Evolutionary conservation across 2,888 invertebrate genomes (phyloP).

Genomic region (Drosophila mayaguana): DNA sequence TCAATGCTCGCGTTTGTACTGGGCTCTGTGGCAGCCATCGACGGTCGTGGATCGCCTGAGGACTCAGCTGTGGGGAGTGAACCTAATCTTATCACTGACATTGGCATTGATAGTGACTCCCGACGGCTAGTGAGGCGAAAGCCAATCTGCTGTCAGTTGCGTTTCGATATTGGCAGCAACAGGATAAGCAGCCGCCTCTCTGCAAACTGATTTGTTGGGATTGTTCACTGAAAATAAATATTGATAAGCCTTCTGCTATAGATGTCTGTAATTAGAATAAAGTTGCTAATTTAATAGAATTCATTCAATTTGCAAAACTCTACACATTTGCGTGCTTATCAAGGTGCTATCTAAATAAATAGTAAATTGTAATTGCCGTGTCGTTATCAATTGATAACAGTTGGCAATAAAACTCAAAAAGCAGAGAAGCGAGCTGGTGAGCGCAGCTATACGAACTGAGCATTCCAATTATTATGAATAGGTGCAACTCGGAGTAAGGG

Average conservation of each 20-base stretch:
- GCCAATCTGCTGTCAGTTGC: background rate
- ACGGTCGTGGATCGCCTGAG: background rate
- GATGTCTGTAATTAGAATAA: too few relatives aligned
- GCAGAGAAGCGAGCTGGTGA: background rate
- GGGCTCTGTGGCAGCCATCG: background rate
- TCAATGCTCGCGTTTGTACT: conserved; percentile 24
- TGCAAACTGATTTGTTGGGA: background rate
- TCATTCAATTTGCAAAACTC: background rate
- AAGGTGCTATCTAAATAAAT: background rate
- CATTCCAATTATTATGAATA: background rate
- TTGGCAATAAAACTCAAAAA: too few relatives aligned
- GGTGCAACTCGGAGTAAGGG: background rate
- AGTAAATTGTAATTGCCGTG: background rate
- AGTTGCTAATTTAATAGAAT: background rate
- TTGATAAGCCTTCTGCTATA: background rate
- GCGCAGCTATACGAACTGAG: background rate
- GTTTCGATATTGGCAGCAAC: background rate
- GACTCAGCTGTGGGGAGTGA: background rate
- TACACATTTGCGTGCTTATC: background rate
- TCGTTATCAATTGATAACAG: conserved; percentile 3
- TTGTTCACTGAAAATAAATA: background rate
- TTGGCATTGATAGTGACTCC: background rate
- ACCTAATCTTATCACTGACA: conserved; percentile 2
- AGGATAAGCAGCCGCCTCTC: background rate
- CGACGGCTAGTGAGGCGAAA: background rate